Conservation (phyloP, 2,797 vertebrate species). For the Limosa lapponica region DNA sequence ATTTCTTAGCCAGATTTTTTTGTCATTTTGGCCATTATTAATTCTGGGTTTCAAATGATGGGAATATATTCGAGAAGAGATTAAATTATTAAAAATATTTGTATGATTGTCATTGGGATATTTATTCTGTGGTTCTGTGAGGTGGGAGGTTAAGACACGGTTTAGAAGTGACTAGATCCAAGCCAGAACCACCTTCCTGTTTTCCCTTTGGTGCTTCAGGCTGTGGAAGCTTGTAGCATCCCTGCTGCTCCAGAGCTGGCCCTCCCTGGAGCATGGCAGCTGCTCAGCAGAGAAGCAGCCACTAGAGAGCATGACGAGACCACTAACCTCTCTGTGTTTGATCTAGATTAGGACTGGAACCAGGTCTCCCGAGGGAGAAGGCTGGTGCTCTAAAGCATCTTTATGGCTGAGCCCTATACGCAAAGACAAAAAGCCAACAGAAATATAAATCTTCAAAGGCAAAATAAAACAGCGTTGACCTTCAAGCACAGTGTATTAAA, state of each 20-base stretch:
- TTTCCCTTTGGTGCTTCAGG: neutral
- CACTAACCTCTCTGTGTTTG: neutral
- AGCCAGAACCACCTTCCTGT: neutral
- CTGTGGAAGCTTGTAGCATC: fast-evolving
- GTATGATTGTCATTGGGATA: neutral
- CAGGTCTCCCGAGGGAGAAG: neutral
- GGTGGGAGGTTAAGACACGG: neutral
- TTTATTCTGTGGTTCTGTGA: neutral
- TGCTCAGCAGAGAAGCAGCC: slow-evolving; percentile 56
- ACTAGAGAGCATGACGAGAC: slow-evolving; percentile 64
- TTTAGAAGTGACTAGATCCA: neutral
- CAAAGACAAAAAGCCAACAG: neutral
- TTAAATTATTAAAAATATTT: neutral
- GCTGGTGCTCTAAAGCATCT: neutral
- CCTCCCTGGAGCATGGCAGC: neutral
- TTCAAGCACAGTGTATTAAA: neutral
- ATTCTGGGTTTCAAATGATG: neutral
- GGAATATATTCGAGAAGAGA: neutral
- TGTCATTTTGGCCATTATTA: neutral
- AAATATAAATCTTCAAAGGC: neutral
- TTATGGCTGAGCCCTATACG: neutral
- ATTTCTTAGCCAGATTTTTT: neutral
- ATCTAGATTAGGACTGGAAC: neutral
- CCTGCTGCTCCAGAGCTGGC: neutral
- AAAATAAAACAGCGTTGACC: neutral